A percentile compares a stretch with the other conserved stretches of the same genome.
Conservation (phyloP, 2,797 vertebrate genomes). For the Macropodus opercularis region DNA sequence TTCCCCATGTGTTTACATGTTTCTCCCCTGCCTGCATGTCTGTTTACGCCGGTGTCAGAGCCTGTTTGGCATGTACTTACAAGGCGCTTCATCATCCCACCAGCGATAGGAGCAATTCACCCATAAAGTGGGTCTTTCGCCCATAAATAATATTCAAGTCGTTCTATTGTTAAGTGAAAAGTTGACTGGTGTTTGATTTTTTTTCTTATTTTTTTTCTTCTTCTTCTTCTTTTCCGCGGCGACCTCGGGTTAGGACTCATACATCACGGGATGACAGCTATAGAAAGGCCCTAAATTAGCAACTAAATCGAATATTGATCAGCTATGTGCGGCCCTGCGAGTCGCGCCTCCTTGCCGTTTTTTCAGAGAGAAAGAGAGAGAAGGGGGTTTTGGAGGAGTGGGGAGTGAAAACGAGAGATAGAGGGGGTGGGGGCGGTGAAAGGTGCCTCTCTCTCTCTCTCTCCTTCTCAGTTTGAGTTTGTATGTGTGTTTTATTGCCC, state of each 20-base stretch:
- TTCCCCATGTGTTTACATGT: slow-evolving; percentile 65
- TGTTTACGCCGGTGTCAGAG: slow-evolving; percentile 76
- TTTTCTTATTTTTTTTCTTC: slow-evolving; percentile 71
- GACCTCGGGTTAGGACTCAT: slow-evolving; percentile 96
- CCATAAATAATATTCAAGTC: slow-evolving; percentile 92
- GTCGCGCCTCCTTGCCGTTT: slow-evolving; percentile 87
- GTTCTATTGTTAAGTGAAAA: slow-evolving; percentile 91
- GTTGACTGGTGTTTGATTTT: slow-evolving; percentile 92
- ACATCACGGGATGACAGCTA: slow-evolving; percentile 98
- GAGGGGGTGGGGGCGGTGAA: slow-evolving; percentile 53
- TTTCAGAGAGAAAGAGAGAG: slow-evolving; percentile 68
- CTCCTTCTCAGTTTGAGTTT: slow-evolving; percentile 54
- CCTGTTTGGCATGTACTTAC: slow-evolving; percentile 81
- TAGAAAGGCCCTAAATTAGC: slow-evolving; percentile 99
- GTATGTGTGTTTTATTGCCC: slow-evolving; percentile 47
- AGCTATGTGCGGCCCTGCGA: slow-evolving; percentile 89
- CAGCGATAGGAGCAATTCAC: slow-evolving; percentile 83
- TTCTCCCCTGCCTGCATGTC: slow-evolving; percentile 55
- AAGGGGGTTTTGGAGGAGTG: slow-evolving; percentile 37
- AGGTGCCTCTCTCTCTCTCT: slow-evolving; percentile 69
- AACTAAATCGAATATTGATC: slow-evolving; percentile 99
- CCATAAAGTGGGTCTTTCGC: slow-evolving; percentile 87
- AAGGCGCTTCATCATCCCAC: slow-evolving; percentile 80
- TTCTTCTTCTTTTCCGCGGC: slow-evolving; percentile 87
- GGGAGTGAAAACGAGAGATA: slow-evolving; percentile 64